Conservation (phyloP, 2,888 invertebrate species). For the Trissonchulus sp. region DNA sequence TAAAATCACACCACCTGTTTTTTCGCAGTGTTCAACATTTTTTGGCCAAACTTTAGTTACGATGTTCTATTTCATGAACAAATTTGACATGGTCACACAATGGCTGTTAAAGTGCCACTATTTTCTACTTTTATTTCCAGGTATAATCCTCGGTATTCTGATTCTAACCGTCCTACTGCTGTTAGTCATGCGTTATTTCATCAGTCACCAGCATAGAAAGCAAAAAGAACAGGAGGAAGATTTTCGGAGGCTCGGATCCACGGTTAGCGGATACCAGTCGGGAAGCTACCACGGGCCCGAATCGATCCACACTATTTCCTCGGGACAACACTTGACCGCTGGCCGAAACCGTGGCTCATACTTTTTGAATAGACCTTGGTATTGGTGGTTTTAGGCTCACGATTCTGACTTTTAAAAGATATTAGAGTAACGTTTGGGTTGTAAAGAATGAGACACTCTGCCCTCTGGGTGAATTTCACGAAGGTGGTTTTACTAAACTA, state of each 20-base stretch:
- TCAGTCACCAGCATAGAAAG: slow-evolving; percentile 30
- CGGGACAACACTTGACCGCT: neutral
- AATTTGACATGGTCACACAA: too few relatives aligned
- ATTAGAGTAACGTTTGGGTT: too few relatives aligned
- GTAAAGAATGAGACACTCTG: too few relatives aligned
- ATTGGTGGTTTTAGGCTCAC: slow-evolving; percentile 41
- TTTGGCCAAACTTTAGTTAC: neutral
- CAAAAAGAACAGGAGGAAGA: slow-evolving; percentile 35
- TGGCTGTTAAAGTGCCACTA: too few relatives aligned
- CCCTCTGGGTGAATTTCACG: too few relatives aligned
- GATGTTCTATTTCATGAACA: too few relatives aligned
- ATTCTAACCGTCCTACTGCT: slow-evolving; percentile 38
- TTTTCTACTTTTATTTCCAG: too few relatives aligned
- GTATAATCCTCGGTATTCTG: slow-evolving; percentile 38
- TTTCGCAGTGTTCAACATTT: too few relatives aligned
- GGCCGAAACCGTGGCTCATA: slow-evolving; percentile 13
- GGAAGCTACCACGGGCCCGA: slow-evolving; percentile 25
- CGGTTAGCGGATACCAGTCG: slow-evolving; percentile 10
- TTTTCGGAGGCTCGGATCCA: slow-evolving; percentile 10
- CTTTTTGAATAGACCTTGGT: slow-evolving; percentile 42
- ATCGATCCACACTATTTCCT: neutral
- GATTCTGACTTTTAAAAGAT: too few relatives aligned
- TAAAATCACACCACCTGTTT: too few relatives aligned
- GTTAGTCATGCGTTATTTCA: slow-evolving; percentile 38
- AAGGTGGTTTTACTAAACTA: too few relatives aligned